A percentile compares a stretch with the other conserved stretches of the same genome.
Conservation (phyloP, 2,888 invertebrate genomes). For the Lottia scabra region DNA sequence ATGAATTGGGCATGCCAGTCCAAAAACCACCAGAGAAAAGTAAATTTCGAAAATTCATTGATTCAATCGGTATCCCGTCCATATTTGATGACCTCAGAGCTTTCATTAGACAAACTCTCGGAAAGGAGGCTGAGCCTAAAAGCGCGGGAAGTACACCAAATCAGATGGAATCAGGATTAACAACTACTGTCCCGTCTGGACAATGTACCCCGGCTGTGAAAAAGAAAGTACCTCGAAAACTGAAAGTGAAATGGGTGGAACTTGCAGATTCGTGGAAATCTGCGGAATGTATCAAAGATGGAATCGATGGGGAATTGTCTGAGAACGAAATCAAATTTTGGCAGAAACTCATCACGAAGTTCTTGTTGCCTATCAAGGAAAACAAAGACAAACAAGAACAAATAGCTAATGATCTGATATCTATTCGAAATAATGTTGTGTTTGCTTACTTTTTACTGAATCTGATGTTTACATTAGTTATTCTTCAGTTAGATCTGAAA, state of each 20-base stretch:
- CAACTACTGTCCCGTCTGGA: conserved; percentile 66
- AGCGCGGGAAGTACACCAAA: not conserved
- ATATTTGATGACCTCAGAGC: conserved; percentile 34
- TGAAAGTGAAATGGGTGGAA: conserved; percentile 10
- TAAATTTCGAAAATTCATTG: conserved; percentile 71
- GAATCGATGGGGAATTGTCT: conserved; percentile 84
- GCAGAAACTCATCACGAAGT: conserved; percentile 92
- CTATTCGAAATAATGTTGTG: conserved; percentile 46
- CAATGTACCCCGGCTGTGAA: not conserved
- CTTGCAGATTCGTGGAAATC: conserved; percentile 18
- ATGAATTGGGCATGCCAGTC: conserved; percentile 80
- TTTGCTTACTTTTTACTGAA: conserved; percentile 84
- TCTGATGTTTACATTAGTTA: conserved; percentile 96
- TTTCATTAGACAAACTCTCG: conserved; percentile 79
- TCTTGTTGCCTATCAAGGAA: conserved; percentile 79
- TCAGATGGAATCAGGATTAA: conserved; percentile 2
- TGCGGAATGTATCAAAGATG: conserved; percentile 77
- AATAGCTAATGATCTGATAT: conserved; percentile 38
- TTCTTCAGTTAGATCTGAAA: conserved; percentile 92
- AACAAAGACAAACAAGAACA: conserved; percentile 37
- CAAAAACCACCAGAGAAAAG: conserved; percentile 79
- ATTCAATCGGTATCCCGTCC: conserved; percentile 28
- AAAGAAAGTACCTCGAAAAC: conserved; percentile 1
- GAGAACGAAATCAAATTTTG: conserved; percentile 90
- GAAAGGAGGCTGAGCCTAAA: conserved; percentile 68